Base-by-base conservation (phyloP, 2,113 vertebrate species). In the Haplochromis burtoni region DNA sequence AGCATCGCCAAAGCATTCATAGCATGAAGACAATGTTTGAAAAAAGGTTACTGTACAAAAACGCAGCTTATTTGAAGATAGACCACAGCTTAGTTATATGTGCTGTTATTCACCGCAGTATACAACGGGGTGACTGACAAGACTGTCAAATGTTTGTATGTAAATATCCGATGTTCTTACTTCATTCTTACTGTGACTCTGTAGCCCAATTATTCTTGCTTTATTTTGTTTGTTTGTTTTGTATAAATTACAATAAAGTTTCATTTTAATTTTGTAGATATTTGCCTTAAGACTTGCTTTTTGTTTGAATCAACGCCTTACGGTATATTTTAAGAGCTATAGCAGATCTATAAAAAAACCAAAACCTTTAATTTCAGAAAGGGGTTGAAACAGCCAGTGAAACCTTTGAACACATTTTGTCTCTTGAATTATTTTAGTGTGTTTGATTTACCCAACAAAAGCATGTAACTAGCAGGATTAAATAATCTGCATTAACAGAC, bases 291-390 rank as follows among this genome's bases (percentile, higher is more conserved):
- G 24, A 49, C 45, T 51, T 51, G 0, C 24, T 78, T 33, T 78
- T 76, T 51, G 35, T 73, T 31, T 49, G 24, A 47, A 19, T 47
- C 10, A 31, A 31, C 1, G 6, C 7, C 45, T 31, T 12, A 0
- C 5, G 3, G 16, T n/a, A 0, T 76, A 47, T 47, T 49, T 78
- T 29, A 78, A 33, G 73, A 33, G 26, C 26, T 49, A 51, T 13
- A 0, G 42, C 26, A 2, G 71, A 31, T 47, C 66, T 45, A 73
- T 42, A 5, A 16, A 57, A 10, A 10, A 0, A 0, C 2, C 2
- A 10, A 71, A 45, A 71, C 1, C n/a, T 12, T 29, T 11, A n/a
- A 17, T 78, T 49, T 49, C 24, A 49, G 24, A 14, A 4, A 76
- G 10, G 0, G 42, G 42, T 19, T 76, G 16, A 49, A 45, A 26